Evolutionary conservation across 1,140 invertebrate species (phyloP), one percentile per base, ranked within the genome.

Genomic region (Diachasmimorpha longicaudata): DNA sequence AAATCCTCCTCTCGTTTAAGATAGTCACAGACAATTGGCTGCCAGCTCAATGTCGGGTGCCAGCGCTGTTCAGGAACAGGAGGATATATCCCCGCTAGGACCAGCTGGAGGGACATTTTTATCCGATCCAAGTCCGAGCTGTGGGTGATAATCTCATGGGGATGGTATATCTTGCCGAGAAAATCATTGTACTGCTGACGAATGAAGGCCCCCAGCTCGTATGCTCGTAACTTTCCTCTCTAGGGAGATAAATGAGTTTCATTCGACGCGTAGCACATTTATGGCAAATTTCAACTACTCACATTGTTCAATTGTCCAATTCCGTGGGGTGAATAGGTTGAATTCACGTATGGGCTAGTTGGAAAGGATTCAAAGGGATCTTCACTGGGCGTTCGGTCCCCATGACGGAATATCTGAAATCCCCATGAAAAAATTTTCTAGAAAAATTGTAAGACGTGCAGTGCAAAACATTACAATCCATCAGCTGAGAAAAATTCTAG

Each of bases 61-160:
- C 86, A 88, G 19, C 31, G 79, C 79, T 85, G 81, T 11, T 8
- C 31, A 16, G 31, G 9, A 10, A 36, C 13, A 6, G 87, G 87
- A 1, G 87, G 85, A 80, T 82, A 89, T 6, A 88, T 72, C 11
- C 82, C 79, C 0, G 84, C 80, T 0, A 88, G 78, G 11, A 87
- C 85, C 6, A 89, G 77, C 74, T 87, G 82, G 0, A 84, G 74
- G 3, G 84, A 84, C 74, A 92, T 91, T 72, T 93, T 84, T 31
- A 93, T 91, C 31, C 93, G 78, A 42, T 91, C 86, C n/a, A 88
- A 88, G 71, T 91, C 90, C 0, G 93, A 92, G 52, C 91, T 92
- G 31, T 87, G 84, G 1, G 91, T 87, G 42, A 82, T 80, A 8
- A 93, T 84, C 77, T 90, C 78, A 3, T 85, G 69, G 0, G 81